A percentile compares a stretch with the other conserved stretches of the same genome.
Evolutionary conservation across 1,140 invertebrate species (phyloP).

Genomic region (Coelopa frigida): DNA sequence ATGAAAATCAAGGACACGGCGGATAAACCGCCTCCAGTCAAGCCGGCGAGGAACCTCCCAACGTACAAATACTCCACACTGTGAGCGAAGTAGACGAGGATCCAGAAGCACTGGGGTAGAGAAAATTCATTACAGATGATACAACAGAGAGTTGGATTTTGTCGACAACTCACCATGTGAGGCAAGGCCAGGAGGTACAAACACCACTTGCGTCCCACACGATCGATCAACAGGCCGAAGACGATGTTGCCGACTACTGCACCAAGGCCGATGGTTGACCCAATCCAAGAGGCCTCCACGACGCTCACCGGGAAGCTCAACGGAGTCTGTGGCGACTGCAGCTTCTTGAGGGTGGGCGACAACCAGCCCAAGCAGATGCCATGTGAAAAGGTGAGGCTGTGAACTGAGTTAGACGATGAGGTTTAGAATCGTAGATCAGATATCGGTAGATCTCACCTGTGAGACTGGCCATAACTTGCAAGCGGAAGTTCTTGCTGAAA

Average conservation of each 20-base stretch:
- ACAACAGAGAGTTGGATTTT: not conserved
- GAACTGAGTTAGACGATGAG: slow-evolving; percentile 26
- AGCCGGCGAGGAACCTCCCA: slow-evolving; percentile 43
- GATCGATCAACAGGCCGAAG: slow-evolving; percentile 38
- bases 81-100: slow-evolving; percentile 40
- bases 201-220: slow-evolving; percentile 45
- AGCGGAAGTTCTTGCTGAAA: slow-evolving; percentile 16
- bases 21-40: slow-evolving; percentile 42
- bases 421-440: not conserved
- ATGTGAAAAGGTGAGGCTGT: slow-evolving; percentile 45
- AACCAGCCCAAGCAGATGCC: slow-evolving; percentile 47
- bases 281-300: slow-evolving; percentile 40
- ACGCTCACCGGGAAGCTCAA: slow-evolving; percentile 26
- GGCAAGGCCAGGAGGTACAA: slow-evolving; percentile 41
- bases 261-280: slow-evolving; percentile 36
- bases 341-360: slow-evolving; percentile 36
- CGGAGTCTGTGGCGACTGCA: slow-evolving; percentile 24
- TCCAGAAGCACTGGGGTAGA: slow-evolving; percentile 26
- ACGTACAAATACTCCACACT: slow-evolving; percentile 37
- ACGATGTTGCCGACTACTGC: slow-evolving; percentile 32
- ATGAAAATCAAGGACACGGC: slow-evolving; percentile 44
- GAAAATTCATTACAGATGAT: not conserved
- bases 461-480: slow-evolving; percentile 29
- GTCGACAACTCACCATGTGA: slow-evolving; percentile 26
- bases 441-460: slow-evolving; percentile 21